Conservation (phyloP, 1,140 invertebrate species). For the Adoxophyes honmai region DNA sequence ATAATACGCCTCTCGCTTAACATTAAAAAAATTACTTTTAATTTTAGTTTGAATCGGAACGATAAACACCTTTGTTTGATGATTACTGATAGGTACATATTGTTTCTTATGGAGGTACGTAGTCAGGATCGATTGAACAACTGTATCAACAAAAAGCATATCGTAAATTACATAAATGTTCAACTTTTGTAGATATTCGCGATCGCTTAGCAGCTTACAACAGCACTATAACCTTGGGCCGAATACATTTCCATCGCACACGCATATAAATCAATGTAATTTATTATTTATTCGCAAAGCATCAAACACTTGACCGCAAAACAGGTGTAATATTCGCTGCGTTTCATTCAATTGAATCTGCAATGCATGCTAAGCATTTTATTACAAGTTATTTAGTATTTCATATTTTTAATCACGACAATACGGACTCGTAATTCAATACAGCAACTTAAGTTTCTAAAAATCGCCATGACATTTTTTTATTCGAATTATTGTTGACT, state of each 20-base stretch:
- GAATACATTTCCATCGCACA: not conserved
- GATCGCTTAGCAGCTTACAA: not conserved
- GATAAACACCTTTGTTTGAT: conserved; percentile 53
- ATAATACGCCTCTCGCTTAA: no score
- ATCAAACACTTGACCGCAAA: not conserved
- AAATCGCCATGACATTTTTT: no score
- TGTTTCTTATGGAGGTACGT: conserved; percentile 48
- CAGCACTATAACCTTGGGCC: not conserved
- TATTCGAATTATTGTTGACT: no score
- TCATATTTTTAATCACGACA: no score
- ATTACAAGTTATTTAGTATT: no score
- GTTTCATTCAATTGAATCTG: not conserved
- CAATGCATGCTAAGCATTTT: no score
- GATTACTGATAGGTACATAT: conserved; percentile 35
- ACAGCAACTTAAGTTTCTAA: no score
- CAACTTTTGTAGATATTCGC: conserved; percentile 1
- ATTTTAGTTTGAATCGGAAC: conserved; percentile 28
- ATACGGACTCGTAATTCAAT: no score
- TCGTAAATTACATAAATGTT: not conserved
- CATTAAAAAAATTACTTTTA: no score
- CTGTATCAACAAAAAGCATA: conserved; percentile 10
- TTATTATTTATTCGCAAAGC: not conserved
- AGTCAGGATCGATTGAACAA: not conserved
- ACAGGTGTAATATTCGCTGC: not conserved
- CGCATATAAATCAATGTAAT: not conserved